phyloP scores from a whole-genome alignment of 2,113 vertebrate species.

The Eonycteris spelaea region DNA sequence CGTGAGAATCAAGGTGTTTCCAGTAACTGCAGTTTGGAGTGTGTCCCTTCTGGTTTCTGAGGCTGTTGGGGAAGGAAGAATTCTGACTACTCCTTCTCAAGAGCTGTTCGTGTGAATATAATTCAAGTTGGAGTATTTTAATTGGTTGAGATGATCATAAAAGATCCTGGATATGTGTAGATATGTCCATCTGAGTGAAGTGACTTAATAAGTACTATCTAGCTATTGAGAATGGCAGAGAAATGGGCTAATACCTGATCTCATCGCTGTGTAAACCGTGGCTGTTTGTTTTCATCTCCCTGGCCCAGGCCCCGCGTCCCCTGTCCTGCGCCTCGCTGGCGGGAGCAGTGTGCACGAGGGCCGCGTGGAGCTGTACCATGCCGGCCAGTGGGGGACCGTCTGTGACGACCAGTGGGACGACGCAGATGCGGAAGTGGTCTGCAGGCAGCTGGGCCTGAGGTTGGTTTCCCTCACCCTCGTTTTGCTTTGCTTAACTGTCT shows the following conservation, averaged over 20 bases:
- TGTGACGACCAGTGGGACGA: constrained; percentile 98
- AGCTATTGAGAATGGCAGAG: not conserved
- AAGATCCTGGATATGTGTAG: not conserved
- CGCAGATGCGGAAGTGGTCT: constrained; percentile 96
- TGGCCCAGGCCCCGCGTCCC: constrained; percentile 77
- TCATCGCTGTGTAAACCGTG: fast-evolving
- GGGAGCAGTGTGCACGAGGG: constrained; percentile 86
- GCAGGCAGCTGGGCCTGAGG: constrained; percentile 96
- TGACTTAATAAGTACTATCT: not conserved
- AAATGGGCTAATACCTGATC: not conserved
- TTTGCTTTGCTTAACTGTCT: not conserved
- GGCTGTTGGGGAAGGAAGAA: not conserved
- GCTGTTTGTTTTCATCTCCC: not conserved
- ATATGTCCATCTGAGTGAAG: not conserved
- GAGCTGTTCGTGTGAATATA: not conserved
- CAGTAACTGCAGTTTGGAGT: not conserved
- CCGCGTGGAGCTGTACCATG: constrained; percentile 92
- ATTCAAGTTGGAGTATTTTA: not conserved
- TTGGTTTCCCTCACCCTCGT: constrained; percentile 69
- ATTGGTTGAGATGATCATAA: not conserved
- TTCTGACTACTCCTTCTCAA: not conserved
- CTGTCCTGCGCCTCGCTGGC: constrained; percentile 87
- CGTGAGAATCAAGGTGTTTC: not conserved
- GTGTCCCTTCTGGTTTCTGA: not conserved
- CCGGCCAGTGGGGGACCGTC: constrained; percentile 95